Evolutionary conservation across 1,140 invertebrate species (phyloP).

Genomic region (Choristoneura fumiferana): DNA sequence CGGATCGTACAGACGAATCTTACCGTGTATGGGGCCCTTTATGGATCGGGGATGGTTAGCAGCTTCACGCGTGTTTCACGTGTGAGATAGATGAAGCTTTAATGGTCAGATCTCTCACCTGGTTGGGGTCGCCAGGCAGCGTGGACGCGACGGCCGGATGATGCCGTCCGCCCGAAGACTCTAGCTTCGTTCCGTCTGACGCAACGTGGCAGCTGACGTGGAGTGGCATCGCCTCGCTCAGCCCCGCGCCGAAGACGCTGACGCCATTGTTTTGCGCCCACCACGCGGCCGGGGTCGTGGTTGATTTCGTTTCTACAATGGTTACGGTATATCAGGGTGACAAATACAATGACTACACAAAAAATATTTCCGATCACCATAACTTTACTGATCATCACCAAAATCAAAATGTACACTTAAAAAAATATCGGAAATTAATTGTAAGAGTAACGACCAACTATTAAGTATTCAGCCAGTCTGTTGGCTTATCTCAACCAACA

Average conservation of each 20-base stretch:
- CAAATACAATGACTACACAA: not conserved
- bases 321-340: not conserved
- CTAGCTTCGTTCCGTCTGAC: conserved; percentile 84
- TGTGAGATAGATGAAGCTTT: too few species aligned
- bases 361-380: too few species aligned
- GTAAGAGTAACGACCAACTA: too few species aligned
- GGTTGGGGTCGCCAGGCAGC: conserved; percentile 43
- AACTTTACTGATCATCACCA: too few species aligned
- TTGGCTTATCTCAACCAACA: too few species aligned
- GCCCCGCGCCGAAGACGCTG: conserved; percentile 67
- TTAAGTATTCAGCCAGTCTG: too few species aligned
- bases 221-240: conserved; percentile 84
- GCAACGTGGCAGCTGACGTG: conserved; percentile 84
- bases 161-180: conserved; percentile 62
- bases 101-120: conserved; percentile 49
- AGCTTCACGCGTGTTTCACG: too few species aligned
- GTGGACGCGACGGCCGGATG: conserved; percentile 51
- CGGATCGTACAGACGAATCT: too few species aligned
- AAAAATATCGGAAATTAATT: too few species aligned
- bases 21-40: too few species aligned
- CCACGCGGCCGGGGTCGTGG: conserved; percentile 36
- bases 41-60: too few species aligned
- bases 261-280: conserved; percentile 55
- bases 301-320: conserved; percentile 29
- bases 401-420: too few species aligned